phyloP scores from a whole-genome alignment of 2,113 vertebrate species.

The Canis aureus region DNA sequence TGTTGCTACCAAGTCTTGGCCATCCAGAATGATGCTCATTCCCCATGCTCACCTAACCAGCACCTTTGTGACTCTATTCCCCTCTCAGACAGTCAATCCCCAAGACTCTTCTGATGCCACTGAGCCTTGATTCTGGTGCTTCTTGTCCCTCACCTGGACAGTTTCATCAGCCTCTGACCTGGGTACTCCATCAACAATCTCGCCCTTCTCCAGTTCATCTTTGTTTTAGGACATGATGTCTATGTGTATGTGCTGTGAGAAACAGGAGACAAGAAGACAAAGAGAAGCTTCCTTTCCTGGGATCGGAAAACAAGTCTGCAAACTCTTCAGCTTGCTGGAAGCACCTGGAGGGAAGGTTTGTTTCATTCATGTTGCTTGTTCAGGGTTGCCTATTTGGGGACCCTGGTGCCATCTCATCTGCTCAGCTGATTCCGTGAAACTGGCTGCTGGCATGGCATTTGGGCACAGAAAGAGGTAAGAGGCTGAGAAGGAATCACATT shows the following conservation, averaged over 20 bases:
- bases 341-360: not conserved
- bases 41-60: too few relatives aligned
- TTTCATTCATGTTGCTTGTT: not conserved
- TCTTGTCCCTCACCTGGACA: too few relatives aligned
- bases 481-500: not conserved
- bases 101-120: too few relatives aligned
- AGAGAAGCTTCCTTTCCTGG: not conserved
- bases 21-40: not conserved
- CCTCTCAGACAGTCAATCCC: too few relatives aligned
- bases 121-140: too few relatives aligned
- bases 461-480: not conserved
- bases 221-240: too few relatives aligned
- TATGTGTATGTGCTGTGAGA: not conserved
- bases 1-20: not conserved
- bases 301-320: too few relatives aligned
- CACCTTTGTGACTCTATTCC: too few relatives aligned
- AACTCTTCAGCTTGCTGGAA: not conserved
- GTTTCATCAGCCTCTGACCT: too few relatives aligned
- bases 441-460: not conserved
- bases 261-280: not conserved
- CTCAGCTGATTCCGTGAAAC: not conserved
- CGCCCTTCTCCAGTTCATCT: too few relatives aligned
- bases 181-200: too few relatives aligned
- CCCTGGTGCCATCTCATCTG: not conserved
- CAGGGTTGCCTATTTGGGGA: not conserved